Evolutionary conservation across 1,140 invertebrate genomes (phyloP).

Genomic region (Anoplolepis gracilipes): DNA sequence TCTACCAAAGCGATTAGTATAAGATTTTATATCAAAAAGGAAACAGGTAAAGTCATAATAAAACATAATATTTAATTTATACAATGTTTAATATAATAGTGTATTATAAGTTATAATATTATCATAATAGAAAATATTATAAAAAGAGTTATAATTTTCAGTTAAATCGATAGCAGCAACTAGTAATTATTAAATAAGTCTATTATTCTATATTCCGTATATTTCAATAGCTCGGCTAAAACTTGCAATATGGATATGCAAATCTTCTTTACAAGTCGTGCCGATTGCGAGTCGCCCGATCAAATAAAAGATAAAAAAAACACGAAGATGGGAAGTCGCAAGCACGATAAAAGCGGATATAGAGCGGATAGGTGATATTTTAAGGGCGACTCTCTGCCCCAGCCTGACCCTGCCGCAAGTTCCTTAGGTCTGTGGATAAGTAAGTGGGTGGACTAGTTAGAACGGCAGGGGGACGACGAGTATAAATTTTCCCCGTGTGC

Average conservation of each 20-base stretch:
- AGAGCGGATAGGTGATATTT: constrained; percentile 81
- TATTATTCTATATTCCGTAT: not conserved
- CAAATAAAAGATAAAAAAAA: not conserved
- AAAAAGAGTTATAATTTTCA: not conserved
- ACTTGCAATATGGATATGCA: constrained; percentile 76
- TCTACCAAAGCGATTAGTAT: not conserved
- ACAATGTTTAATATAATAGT: not conserved
- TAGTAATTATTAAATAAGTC: not conserved
- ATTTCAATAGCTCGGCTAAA: constrained; percentile 72
- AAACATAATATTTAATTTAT: not conserved
- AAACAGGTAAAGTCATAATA: not conserved
- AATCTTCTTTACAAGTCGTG: constrained; percentile 69
- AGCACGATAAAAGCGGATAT: constrained; percentile 66
- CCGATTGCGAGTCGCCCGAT: constrained; percentile 33
- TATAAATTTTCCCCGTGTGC: constrained; percentile 84
- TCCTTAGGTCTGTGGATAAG: constrained; percentile 79
- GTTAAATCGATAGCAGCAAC: not conserved
- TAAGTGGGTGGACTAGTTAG: constrained; percentile 85
- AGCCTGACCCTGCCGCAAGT: constrained; percentile 66
- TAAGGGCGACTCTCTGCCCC: constrained; percentile 78
- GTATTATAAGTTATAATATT: not conserved
- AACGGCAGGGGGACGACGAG: constrained; percentile 83
- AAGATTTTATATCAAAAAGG: not conserved
- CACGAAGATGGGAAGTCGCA: constrained; percentile 29
- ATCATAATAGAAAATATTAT: not conserved